Evolutionary conservation across 2,113 vertebrate genomes (phyloP).

Genomic region (human (Homo sapiens)): GRCh38 chr1:102381501-102382000

Average conservation of each 20-base stretch:
- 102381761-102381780: neutral
- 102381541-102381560: neutral
- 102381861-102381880: neutral
- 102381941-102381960: neutral
- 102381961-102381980: neutral
- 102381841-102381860: neutral
- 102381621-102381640: too few species aligned
- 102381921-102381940: neutral
- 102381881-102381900: neutral
- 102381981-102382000: neutral
- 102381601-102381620: neutral
- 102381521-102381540: neutral
- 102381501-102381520: too few species aligned
- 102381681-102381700: too few species aligned
- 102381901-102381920: neutral
- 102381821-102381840: neutral
- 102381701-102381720: neutral
- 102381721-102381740: neutral
- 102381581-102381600: neutral
- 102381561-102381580: neutral
- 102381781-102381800: neutral
- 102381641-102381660: too few species aligned
- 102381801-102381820: neutral
- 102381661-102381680: too few species aligned
- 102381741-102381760: neutral